Base-by-base conservation (phyloP, 2,888 invertebrate species). In the Isotomurus palustris region DNA sequence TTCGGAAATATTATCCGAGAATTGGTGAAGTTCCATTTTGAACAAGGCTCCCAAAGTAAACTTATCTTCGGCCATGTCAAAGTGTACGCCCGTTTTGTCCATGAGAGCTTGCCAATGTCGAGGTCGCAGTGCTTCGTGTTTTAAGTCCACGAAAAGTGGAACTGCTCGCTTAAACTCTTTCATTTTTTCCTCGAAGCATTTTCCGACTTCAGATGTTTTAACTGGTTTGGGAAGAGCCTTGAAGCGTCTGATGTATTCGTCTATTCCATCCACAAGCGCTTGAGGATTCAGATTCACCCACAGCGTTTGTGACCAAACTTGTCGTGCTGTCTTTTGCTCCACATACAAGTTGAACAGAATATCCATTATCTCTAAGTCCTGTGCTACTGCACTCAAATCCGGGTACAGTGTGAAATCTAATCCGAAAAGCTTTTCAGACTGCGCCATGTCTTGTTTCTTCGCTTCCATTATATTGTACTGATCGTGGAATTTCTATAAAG, bases 21-120 rank as follows among this genome's bases (percentile, higher is more conserved):
- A 90, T 66, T 85, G 83, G 71, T 91, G 88, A 59, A 93, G 76
- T 72, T 94, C 87, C 93, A 94, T 93, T 1, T 86, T 83, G 73
- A 94, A 94, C 84, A 94, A 88, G 73, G 92, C 91, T 59, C 90
- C 89, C 60, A 94, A 77, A 0, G 92, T 93, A 71, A 94, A 93
- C n/a, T 86, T 82, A 21, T 89, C 87, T 2, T 90, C 85, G 2
- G 87, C 81, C 86, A 93, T 91, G 72, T 93, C 91, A 74, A 93
- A 93, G 62, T 81, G 78, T 71, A 84, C 80, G 14, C 86, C 86
- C 14, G 93, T 94, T 76, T 88, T 89, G 2, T 77, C 77, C 93
- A 94, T 93, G 45, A 94, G 78, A 70, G 87, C 84, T 68, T 84
- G 82, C 94, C 94, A 95, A 76, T 95, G 94, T 12, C 93, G 81